Evolutionary conservation across 2,888 invertebrate genomes (phyloP).

Genomic region (Trisateles emortualis): DNA sequence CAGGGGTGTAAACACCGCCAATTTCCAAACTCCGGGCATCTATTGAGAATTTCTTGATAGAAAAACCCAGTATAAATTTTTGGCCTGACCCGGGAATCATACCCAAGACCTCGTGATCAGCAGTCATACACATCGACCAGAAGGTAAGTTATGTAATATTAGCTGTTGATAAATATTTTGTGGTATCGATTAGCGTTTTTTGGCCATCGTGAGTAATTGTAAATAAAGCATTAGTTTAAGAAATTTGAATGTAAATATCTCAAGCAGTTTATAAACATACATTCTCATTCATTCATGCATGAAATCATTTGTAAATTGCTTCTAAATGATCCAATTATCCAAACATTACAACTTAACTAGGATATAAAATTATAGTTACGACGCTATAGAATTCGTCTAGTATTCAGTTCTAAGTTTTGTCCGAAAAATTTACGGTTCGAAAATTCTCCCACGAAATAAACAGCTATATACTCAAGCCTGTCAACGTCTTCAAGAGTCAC

Average conservation of each 20-base stretch:
- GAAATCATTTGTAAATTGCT: conserved; percentile 44
- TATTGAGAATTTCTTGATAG: too few species aligned
- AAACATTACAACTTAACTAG: conserved; percentile 30
- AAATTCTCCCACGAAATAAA: conserved; percentile 71
- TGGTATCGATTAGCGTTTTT: too few species aligned
- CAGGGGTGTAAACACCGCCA: too few species aligned
- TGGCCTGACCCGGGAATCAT: too few species aligned
- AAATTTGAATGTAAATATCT: not conserved
- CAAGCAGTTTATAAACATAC: conserved; percentile 15
- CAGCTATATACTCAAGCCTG: conserved; percentile 37
- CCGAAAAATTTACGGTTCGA: conserved; percentile 56
- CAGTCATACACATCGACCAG: too few species aligned
- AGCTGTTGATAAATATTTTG: too few species aligned
- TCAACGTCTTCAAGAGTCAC: conserved; percentile 27
- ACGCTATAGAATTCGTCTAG: conserved; percentile 30
- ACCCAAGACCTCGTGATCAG: too few species aligned
- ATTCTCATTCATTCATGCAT: conserved; percentile 45
- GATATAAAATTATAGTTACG: not conserved
- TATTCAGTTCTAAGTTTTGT: conserved; percentile 29
- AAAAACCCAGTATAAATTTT: too few species aligned
- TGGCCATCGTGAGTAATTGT: too few species aligned
- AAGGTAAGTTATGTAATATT: too few species aligned
- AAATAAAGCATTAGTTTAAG: not conserved
- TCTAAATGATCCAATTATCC: conserved; percentile 32
- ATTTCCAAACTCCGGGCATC: too few species aligned